These are phyloP conservation scores for Denticeps clupeoides DNA, from an alignment of 2,797 vertebrate species.

Conservation along the genomic window DNA sequence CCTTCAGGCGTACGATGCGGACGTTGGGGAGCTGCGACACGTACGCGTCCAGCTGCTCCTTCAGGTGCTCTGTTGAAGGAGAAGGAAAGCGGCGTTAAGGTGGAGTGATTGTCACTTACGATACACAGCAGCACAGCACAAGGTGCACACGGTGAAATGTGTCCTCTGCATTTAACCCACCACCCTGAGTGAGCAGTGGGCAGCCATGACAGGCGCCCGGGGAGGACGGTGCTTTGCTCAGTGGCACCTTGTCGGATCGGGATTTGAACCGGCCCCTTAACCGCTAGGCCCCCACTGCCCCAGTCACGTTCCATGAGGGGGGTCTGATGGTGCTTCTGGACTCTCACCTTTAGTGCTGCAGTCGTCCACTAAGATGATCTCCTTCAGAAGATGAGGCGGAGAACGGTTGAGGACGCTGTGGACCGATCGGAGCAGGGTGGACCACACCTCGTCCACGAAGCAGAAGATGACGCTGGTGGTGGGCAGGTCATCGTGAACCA, in stretches of 20 bases:
- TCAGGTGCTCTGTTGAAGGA: conserved; percentile 73
- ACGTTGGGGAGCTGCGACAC: conserved; percentile 85
- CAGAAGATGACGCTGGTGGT: conserved; percentile 89
- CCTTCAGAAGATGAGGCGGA: conserved; percentile 74
- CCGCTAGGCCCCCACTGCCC: no score
- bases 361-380: conserved; percentile 91
- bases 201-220: no score
- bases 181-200: no score
- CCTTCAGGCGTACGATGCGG: conserved; percentile 72
- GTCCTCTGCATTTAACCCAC: no score
- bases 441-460: conserved; percentile 97
- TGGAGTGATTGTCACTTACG: not conserved
- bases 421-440: conserved; percentile 83
- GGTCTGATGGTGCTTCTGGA: not conserved
- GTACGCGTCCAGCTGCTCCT: conserved; percentile 72
- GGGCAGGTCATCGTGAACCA: conserved; percentile 74
- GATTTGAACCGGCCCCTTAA: no score
- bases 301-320: no score
- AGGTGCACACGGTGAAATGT: no score
- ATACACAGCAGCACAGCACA: not conserved
- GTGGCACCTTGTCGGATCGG: no score
- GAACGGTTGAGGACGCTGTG: conserved; percentile 90
- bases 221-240: no score
- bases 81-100: not conserved
- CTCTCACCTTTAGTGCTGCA: conserved; percentile 80